These are phyloP conservation scores for Pycnonotus jocosus DNA, from an alignment of 2,113 vertebrate genomes.

Conservation along the genomic window DNA sequence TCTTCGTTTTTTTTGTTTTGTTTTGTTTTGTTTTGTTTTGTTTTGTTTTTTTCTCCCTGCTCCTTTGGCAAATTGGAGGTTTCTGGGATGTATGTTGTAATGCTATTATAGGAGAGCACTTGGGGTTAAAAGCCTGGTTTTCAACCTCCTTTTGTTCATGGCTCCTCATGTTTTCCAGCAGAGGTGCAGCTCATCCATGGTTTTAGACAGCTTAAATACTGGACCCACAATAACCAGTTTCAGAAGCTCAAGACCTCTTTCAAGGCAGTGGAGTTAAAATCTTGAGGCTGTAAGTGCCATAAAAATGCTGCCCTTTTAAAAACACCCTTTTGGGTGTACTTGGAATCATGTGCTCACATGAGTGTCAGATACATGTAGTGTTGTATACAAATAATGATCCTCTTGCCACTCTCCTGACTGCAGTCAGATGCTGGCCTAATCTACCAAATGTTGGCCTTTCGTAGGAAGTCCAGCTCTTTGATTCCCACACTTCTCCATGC, in stretches of 20 bases:
- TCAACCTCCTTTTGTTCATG: neutral
- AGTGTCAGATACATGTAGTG: neutral
- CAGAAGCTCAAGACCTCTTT: neutral
- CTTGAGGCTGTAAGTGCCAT: neutral
- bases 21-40: no score
- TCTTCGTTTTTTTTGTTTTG: no score
- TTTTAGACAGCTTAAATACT: neutral
- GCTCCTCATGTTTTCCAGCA: neutral
- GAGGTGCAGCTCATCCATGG: neutral
- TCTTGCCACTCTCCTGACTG: neutral
- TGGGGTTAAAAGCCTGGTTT: neutral
- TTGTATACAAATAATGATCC: neutral
- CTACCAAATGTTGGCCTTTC: neutral
- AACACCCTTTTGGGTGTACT: neutral
- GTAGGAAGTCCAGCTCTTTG: neutral
- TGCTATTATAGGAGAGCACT: neutral
- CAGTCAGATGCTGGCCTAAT: neutral
- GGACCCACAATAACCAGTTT: neutral
- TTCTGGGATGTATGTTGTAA: neutral
- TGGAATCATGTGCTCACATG: rapidly evolving
- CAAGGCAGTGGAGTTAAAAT: neutral
- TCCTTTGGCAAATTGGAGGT: neutral
- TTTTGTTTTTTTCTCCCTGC: neutral
- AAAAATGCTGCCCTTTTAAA: neutral
- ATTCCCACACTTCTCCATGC: neutral